phyloP scores from a whole-genome alignment of 2,113 vertebrate species.

The Amphilophus citrinellus region DNA sequence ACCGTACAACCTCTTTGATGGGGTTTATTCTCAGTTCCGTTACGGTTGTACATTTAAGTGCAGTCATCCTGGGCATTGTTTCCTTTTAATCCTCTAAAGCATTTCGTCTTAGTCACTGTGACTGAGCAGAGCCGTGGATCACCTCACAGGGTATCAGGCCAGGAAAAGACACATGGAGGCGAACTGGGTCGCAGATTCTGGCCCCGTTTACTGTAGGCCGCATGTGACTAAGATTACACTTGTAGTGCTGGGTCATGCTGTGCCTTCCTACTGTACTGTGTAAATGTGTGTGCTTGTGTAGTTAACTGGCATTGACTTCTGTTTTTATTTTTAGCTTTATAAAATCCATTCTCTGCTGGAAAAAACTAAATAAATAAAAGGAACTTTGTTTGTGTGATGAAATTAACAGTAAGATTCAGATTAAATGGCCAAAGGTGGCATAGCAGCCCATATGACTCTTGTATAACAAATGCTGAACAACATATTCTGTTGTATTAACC shows the following conservation, averaged over 20 bases:
- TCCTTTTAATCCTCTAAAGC: neutral
- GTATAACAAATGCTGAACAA: neutral
- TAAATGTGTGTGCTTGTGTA: conserved; percentile 24
- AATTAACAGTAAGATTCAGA: neutral
- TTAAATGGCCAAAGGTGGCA: neutral
- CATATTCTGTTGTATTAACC: neutral
- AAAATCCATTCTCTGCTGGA: neutral
- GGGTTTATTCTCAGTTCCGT: neutral
- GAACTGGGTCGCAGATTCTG: conserved; percentile 60
- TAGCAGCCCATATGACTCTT: neutral
- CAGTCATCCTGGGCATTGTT: neutral
- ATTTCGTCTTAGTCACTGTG: neutral
- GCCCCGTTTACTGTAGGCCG: conserved; percentile 41
- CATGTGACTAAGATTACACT: conserved; percentile 74
- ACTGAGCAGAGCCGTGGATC: conserved; percentile 5
- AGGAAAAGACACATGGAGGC: conserved; percentile 13
- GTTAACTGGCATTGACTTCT: neutral
- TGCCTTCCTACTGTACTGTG: conserved; percentile 43
- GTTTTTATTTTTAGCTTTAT: neutral
- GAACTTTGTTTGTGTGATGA: neutral
- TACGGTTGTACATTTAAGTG: neutral
- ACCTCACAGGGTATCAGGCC: conserved; percentile 16
- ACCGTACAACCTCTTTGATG: neutral
- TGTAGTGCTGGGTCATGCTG: conserved; percentile 51
- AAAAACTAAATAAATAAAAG: neutral